Percentiles rank a stretch among this genome's conserved stretches.
Evolutionary conservation across 2,797 vertebrate species (phyloP).

Genomic region (Gymnoscopelus microlampas): DNA sequence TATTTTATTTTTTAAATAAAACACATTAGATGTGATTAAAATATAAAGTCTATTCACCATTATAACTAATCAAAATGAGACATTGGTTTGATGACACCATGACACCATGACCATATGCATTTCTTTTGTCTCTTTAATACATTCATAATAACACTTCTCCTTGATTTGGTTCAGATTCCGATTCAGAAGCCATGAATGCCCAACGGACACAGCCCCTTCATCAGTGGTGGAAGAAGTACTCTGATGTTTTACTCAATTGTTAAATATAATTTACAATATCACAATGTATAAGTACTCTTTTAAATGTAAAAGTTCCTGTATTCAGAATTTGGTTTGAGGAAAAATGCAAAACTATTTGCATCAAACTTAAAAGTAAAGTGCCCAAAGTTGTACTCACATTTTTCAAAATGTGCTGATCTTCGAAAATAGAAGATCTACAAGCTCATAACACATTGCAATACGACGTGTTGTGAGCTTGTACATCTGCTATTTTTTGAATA

Average conservation of each 20-base stretch:
- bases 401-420: not conserved
- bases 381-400: no score
- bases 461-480: no score
- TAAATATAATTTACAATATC: not conserved
- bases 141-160: constrained; percentile 60
- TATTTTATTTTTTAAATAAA: constrained; percentile 31
- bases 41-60: constrained; percentile 41
- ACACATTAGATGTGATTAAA: constrained; percentile 36
- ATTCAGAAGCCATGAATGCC: constrained; percentile 27
- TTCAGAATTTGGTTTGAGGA: not conserved
- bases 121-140: constrained; percentile 47
- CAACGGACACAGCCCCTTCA: constrained; percentile 24
- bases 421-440: no score
- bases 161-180: constrained; percentile 37
- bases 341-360: not conserved
- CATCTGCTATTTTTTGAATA: no score
- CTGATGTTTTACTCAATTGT: not conserved
- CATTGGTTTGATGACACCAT: constrained; percentile 31
- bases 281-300: not conserved
- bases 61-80: not conserved
- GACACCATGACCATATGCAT: constrained; percentile 21
- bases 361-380: not conserved
- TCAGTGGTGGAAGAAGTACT: not conserved
- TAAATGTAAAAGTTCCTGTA: not conserved
- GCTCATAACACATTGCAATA: no score